Base-by-base conservation (phyloP, 2,797 vertebrate species). In the Aselliscus stoliczkanus region DNA sequence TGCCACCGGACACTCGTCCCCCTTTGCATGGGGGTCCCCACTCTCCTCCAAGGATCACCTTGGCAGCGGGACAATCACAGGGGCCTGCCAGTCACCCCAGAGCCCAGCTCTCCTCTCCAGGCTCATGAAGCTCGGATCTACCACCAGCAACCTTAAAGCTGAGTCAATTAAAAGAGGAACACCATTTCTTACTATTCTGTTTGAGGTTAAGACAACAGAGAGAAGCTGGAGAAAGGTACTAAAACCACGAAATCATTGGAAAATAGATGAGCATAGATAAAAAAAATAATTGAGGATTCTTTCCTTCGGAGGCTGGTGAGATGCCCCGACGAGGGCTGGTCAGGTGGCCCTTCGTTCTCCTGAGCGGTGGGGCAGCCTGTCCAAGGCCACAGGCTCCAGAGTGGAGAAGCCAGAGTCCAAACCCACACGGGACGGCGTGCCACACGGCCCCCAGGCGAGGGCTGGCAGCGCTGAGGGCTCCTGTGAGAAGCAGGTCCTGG, bases 1-100 rank as follows among this genome's bases (percentile, higher is more conserved):
- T 9, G 52, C 23, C 27, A 4, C 13, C 13, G 34, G 4, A 29
- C 9, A 0, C 2, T 39, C 2, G 1, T 3, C 25, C 1, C 6
- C 21, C 20, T 44, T 17, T 18, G 4, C 2, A 29, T 0, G 12
- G 70, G 54, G 2, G 20, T 4, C 31, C n/a, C 20, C 8, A 4
- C 4, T 64, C 13, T 37, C 15, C 10, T 23, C 39, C 0, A 25
- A 37, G 21, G 5, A 0, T 21, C 17, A 1, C 6, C 17, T 1
- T 0, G 11, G 54, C 2, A 8, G 18, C 29, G 4, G 56, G 31
- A 56, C 14, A 2, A 9, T 4, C 2, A 8, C 64, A 27, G 9
- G 42, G 25, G 31, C 17, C n/a, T 12, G 27, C 15, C 23, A 25
- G 5, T 37, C n/a, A 14, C 9, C 17, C 14, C 18, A 0, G 34